These are phyloP conservation scores for Anastrepha ludens DNA, from an alignment of 1,140 invertebrate species.

Conservation along the genomic window DNA sequence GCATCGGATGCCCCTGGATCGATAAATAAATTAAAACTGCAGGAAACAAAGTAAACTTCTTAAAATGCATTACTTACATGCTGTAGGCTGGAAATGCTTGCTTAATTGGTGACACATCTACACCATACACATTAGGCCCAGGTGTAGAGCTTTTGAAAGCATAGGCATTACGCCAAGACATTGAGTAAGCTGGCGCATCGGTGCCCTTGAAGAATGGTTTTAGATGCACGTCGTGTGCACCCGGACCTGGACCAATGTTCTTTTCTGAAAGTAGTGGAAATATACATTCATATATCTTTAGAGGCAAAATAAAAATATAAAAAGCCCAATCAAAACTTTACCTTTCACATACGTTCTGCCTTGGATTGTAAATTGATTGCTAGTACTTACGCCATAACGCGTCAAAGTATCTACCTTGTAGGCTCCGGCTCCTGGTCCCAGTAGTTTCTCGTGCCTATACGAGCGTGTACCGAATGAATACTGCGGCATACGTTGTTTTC, in stretches of 20 bases:
- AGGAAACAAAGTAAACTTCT: too few relatives aligned
- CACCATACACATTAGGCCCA: conserved; percentile 79
- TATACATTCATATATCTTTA: neutral
- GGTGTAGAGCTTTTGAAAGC: conserved; percentile 75
- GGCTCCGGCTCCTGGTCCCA: conserved; percentile 67
- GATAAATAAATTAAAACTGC: too few relatives aligned
- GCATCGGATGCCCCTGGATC: conserved; percentile 62
- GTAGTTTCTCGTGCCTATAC: conserved; percentile 11
- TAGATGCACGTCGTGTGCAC: conserved; percentile 76
- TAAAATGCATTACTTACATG: conserved; percentile 72
- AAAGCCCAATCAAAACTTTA: conserved; percentile 40
- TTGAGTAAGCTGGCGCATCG: conserved; percentile 76
- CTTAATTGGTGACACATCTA: conserved; percentile 73
- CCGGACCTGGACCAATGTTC: conserved; percentile 76
- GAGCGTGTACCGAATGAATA: conserved; percentile 77
- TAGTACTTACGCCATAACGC: conserved; percentile 61
- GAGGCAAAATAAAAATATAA: neutral
- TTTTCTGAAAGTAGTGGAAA: conserved; percentile 60
- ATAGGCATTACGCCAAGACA: conserved; percentile 75
- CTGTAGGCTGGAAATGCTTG: conserved; percentile 74
- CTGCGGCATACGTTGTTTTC: conserved; percentile 77
- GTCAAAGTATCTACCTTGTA: conserved; percentile 67
- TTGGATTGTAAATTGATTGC: conserved; percentile 68
- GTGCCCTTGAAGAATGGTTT: conserved; percentile 75
- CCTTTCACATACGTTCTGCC: conserved; percentile 61